Base-by-base conservation (phyloP, 2,113 vertebrate genomes). In the Axis porcinus region DNA sequence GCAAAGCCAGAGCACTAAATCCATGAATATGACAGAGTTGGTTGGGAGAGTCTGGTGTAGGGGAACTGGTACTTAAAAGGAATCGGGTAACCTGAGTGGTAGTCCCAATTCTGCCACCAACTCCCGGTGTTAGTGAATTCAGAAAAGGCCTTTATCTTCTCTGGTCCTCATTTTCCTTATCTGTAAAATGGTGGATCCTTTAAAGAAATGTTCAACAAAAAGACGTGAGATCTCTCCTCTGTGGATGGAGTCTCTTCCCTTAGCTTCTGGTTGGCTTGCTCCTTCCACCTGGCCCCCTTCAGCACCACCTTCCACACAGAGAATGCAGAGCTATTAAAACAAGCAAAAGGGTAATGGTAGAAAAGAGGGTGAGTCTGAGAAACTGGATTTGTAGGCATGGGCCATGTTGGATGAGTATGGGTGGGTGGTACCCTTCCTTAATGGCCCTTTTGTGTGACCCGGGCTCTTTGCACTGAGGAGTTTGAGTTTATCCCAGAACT, bases 91-190 rank as follows among this genome's bases (percentile, higher is more conserved):
- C 43, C 52, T 12, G 62, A 27, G 12, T 5, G 30, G n/a, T 6
- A 1, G 87, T 33, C 45, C 28, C 36, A 6, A 0, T 28, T 47
- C 67, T 62, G 16, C 45, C 27, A 43, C 21, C 30, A 27, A 12
- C 85, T 55, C 1, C 2, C 67, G 43, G 17, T 54, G 52, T 79
- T 74, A 40, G 62, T 92, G 87, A 90, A 36, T 64, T 84, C 50
- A 89, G 36, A 43, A 10, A 40, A 11, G 36, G 64, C n/a, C 54
- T 6, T 54, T 78, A 16, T 11, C 70, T 86, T 64, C 86, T 86
- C 94, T 88, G 45, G 81, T 52, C 86, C 54, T 91, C 25, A 17
- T 67, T 84, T 87, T n/a, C 70, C 45, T 45, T 36, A 27, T 25
- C n/a, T 62, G 82, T 43, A 74, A 54, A 85, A 86, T 19, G 33